Evolutionary conservation across 2,888 invertebrate species (phyloP).

Genomic region (Lithophane semibrunnea): DNA sequence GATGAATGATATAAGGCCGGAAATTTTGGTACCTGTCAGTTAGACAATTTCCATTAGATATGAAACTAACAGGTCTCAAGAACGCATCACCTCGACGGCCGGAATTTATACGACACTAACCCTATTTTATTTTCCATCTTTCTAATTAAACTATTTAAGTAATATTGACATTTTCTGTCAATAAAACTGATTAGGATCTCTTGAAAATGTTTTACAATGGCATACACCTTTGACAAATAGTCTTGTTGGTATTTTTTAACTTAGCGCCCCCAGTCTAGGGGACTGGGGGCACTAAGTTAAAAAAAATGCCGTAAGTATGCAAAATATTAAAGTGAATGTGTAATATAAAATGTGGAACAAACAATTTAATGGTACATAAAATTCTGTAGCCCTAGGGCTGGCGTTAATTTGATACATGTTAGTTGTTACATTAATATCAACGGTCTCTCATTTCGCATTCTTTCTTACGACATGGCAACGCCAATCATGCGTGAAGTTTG

Average conservation of each 20-base stretch:
- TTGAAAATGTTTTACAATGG: not conserved
- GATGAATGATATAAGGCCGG: no score
- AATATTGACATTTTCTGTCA: not conserved
- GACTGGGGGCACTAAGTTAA: no score
- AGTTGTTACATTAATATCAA: conserved; percentile 51
- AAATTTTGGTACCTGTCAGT: no score
- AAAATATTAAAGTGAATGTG: conserved; percentile 11
- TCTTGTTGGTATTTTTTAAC: not conserved
- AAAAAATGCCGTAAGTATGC: not conserved
- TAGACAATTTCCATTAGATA: no score
- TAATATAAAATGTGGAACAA: conserved; percentile 23
- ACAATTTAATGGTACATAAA: not conserved
- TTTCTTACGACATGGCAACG: conserved; percentile 56
- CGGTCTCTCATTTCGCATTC: conserved; percentile 62
- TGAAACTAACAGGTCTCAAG: no score
- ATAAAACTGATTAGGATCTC: not conserved
- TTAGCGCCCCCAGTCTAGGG: not conserved
- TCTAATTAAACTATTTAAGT: not conserved
- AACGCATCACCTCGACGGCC: no score
- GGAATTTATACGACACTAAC: no score
- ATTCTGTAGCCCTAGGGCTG: conserved; percentile 35
- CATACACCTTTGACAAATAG: not conserved
- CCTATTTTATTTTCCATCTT: not conserved
- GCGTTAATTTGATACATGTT: conserved; percentile 44
- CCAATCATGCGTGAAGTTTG: conserved; percentile 61